phyloP scores from a whole-genome alignment of 2,888 invertebrate species.

The Operophtera brumata region DNA sequence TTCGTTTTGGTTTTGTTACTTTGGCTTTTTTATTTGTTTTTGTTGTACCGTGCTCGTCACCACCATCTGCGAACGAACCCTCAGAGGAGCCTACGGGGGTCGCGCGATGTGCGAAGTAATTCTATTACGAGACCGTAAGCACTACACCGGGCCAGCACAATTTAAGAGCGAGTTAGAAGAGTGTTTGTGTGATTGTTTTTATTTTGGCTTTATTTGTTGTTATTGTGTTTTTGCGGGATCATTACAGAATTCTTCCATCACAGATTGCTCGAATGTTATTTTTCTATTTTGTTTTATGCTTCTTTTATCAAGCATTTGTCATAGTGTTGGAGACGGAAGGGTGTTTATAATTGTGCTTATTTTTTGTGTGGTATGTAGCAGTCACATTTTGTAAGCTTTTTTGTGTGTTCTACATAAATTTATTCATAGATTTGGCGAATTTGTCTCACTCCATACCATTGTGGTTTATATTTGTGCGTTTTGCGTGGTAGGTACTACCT shows the following conservation, averaged over 20 bases:
- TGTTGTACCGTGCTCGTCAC: neutral
- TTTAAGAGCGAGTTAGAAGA: too few relatives aligned
- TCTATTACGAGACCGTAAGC: too few relatives aligned
- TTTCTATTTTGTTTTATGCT: neutral
- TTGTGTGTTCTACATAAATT: slow-evolving; percentile 23
- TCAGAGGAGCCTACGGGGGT: too few relatives aligned
- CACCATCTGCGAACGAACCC: neutral
- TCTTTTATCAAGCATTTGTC: neutral
- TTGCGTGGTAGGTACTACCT: too few relatives aligned
- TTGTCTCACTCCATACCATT: neutral
- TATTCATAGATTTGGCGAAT: neutral
- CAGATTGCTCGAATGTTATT: too few relatives aligned
- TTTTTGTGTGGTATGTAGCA: neutral
- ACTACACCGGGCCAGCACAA: too few relatives aligned
- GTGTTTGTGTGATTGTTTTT: neutral
- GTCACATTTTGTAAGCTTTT: slow-evolving; percentile 21
- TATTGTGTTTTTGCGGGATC: neutral
- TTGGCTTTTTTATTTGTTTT: neutral
- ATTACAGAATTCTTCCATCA: neutral
- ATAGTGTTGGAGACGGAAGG: neutral
- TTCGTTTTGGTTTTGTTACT: neutral
- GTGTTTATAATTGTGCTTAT: neutral
- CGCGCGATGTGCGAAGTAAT: too few relatives aligned
- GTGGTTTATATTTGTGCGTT: neutral
- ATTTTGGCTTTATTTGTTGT: slow-evolving; percentile 13